Evolutionary conservation across 2,888 invertebrate species (phyloP).

Genomic region (Entomobrya proxima): DNA sequence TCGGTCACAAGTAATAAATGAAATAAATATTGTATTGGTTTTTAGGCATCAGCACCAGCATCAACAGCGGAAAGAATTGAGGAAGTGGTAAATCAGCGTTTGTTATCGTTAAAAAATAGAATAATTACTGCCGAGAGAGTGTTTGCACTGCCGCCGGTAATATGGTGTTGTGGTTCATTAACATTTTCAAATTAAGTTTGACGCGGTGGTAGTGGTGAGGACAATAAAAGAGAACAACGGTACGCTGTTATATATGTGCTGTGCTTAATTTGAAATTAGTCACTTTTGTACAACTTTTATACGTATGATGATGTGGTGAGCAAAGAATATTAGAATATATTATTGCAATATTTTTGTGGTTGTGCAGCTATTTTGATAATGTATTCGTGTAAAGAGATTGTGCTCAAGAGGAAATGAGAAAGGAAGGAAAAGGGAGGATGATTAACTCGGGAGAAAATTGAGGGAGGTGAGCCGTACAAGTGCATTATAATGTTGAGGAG

Average conservation of each 20-base stretch:
- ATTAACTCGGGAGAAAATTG: constrained; percentile 8
- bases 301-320: neutral
- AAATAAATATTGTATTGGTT: neutral
- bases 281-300: too few relatives aligned
- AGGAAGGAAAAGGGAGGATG: neutral
- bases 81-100: constrained; percentile 19
- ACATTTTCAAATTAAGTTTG: constrained; percentile 12
- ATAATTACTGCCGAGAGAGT: neutral
- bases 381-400: too few relatives aligned
- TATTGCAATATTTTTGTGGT: neutral
- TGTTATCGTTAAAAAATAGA: constrained; percentile 26
- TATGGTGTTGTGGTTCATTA: constrained; percentile 19
- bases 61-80: constrained; percentile 10
- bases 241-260: neutral
- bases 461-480: neutral
- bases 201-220: neutral
- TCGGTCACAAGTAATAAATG: neutral
- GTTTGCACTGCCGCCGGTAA: neutral
- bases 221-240: neutral
- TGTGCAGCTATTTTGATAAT: neutral
- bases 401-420: neutral
- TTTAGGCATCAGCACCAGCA: too few relatives aligned
- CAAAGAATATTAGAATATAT: neutral
- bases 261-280: constrained; percentile 18
- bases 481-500: neutral